A percentile compares a stretch with the other conserved stretches of the same genome.
Conservation (phyloP, 2,797 vertebrate species). For the Muscicapa striata region DNA sequence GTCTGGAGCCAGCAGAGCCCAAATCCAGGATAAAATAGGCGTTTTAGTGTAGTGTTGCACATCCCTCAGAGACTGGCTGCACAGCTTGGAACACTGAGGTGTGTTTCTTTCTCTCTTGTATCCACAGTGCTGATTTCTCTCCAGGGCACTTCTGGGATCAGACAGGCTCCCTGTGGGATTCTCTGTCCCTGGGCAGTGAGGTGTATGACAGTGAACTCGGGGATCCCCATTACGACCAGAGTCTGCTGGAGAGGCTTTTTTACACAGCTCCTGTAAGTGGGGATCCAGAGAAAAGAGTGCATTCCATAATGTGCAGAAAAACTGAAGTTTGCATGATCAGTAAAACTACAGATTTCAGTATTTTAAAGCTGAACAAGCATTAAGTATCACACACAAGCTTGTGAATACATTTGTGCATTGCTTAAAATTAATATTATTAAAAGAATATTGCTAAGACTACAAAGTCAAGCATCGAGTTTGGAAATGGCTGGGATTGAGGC, state of each 20-base stretch:
- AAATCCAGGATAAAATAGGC: background rate
- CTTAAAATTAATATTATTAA: background rate
- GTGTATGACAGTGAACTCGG: slow-evolving; percentile 84
- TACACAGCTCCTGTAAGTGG: slow-evolving; percentile 84
- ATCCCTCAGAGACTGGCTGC: background rate
- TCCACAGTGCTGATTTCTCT: slow-evolving; percentile 80
- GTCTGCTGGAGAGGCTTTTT: slow-evolving; percentile 92
- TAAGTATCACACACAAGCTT: background rate
- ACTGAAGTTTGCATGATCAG: too few relatives aligned
- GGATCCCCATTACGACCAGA: slow-evolving; percentile 92
- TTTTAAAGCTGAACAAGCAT: background rate
- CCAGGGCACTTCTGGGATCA: slow-evolving; percentile 77
- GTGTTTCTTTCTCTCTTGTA: background rate
- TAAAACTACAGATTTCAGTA: background rate
- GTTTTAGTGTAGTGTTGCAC: background rate
- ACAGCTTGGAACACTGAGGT: background rate
- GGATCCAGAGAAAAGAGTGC: background rate
- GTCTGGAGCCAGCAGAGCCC: fast-evolving
- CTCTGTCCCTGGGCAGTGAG: slow-evolving; percentile 83
- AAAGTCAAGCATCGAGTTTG: background rate
- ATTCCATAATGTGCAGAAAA: background rate
- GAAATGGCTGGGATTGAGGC: background rate
- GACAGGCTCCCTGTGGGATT: slow-evolving; percentile 78
- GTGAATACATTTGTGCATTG: background rate
- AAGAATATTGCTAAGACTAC: background rate